Evolutionary conservation across 2,888 invertebrate genomes (phyloP), one percentile per base, ranked within the genome.

Genomic region (Apodemia duryi): DNA sequence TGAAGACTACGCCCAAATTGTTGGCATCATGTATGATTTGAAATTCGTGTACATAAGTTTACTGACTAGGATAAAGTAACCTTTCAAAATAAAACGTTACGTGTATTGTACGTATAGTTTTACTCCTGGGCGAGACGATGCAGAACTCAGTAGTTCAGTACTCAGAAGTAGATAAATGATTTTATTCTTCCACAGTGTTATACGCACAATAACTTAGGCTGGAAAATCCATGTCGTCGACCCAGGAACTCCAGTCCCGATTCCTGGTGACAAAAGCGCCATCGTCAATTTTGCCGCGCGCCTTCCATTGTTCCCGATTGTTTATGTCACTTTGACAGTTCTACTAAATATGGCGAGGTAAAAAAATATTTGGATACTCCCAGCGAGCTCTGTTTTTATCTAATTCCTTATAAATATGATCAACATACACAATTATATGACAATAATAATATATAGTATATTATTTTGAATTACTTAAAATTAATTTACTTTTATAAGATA

Each of bases 141-240:
- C 21, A 21, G 21, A 21, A 21, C 21, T 21, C 21, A 21, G 21
- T 21, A 21, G 21, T 21, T 21, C 21, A 21, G 21, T 21, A 21
- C 21, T 32, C 2, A 32, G 2, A 32, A 32, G 32, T 32, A 32
- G 2, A 32, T 32, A 3, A 32, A 32, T 4, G 80, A 63, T 38
- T 5, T 35, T 61, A 11, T 11, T 62, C 46, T 41, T 57, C 61
- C 60, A 38, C 90, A 98, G 98, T 98, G 98, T 85, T 98, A 96
- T 89, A 95, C 96, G n/a, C 98, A 98, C 90, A 96, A 95, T 72
- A 96, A 97, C 83, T 91, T 98, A 41, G 98, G 98, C 63, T 98
- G 98, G 98, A 98, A 97, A 84, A 98, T 98, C 74, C 94, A 96
- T 83, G 96, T 98, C 2, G 95, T 97, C 11, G 95, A 97, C 76